These are phyloP conservation scores for Liparis tanakae DNA, from an alignment of 2,797 vertebrate genomes.

Conservation along the genomic window DNA sequence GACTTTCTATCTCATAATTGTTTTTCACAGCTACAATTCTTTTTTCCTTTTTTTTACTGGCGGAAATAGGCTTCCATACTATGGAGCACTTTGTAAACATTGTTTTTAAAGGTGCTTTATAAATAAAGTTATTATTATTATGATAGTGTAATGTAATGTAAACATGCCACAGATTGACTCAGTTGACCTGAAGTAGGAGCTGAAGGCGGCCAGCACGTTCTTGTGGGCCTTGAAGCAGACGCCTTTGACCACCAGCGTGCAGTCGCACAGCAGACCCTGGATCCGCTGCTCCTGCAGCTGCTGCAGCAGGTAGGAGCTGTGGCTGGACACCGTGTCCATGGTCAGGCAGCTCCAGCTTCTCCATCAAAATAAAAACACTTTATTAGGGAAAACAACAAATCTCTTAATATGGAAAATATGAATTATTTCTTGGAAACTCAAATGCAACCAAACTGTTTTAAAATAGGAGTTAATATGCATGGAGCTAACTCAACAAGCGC, in stretches of 20 bases:
- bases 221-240: conserved; percentile 99
- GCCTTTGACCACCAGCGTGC: conserved; percentile 96
- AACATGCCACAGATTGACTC: background rate
- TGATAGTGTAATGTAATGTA: too few species aligned
- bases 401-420: background rate
- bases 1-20: too few species aligned
- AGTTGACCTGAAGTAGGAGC: conserved; percentile 93
- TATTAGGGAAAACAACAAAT: background rate
- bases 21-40: too few species aligned
- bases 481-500: conserved; percentile 13
- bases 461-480: background rate
- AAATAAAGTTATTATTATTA: too few species aligned
- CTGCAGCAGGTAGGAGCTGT: conserved; percentile 97
- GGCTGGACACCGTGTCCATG: conserved; percentile 91
- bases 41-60: too few species aligned
- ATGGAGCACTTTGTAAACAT: too few species aligned
- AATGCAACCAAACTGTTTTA: background rate
- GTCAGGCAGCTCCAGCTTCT: conserved; percentile 54
- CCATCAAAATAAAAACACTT: conserved; percentile 30
- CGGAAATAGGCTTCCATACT: too few species aligned
- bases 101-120: too few species aligned
- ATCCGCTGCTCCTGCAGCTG: conserved; percentile 98
- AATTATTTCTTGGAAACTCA: background rate
- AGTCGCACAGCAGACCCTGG: conserved; percentile 97
- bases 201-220: conserved; percentile 98